phyloP scores from a whole-genome alignment of 2,888 invertebrate species.

The Acrocyrtus sp. region DNA sequence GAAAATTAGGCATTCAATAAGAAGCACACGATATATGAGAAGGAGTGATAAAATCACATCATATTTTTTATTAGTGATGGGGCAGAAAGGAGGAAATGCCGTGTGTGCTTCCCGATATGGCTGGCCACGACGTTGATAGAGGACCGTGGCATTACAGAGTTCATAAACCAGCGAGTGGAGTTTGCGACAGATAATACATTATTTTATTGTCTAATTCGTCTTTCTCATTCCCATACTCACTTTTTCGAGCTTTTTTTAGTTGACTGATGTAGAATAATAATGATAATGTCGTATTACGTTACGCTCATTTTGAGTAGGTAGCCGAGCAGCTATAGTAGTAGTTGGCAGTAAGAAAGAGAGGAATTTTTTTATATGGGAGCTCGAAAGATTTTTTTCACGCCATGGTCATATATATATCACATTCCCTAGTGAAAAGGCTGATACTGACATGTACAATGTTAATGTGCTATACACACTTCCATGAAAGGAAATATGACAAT shows the following conservation, averaged over 20 bases:
- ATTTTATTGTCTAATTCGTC: background rate
- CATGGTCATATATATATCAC: constrained; percentile 31
- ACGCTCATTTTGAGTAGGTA: too few relatives aligned
- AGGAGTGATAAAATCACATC: constrained; percentile 13
- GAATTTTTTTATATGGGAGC: constrained; percentile 14
- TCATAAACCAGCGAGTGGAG: constrained; percentile 6
- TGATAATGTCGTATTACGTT: constrained; percentile 18
- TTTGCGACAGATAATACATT: constrained; percentile 24
- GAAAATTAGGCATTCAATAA: constrained; percentile 4
- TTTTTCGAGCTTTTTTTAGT: background rate
- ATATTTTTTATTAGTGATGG: constrained; percentile 20
- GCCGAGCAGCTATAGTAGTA: too few relatives aligned
- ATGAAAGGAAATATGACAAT: constrained; percentile 45
- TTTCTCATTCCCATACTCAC: constrained; percentile 1
- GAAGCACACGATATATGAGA: background rate
- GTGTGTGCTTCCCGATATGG: constrained; percentile 41
- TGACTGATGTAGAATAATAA: background rate
- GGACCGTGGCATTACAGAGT: constrained; percentile 31
- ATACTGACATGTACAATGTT: constrained; percentile 50
- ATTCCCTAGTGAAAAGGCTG: constrained; percentile 38
- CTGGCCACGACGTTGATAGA: constrained; percentile 34
- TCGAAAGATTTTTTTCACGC: constrained; percentile 29
- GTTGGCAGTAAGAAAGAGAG: too few relatives aligned
- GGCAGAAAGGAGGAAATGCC: constrained; percentile 40
- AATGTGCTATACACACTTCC: constrained; percentile 41